phyloP scores from a whole-genome alignment of 2,797 vertebrate genomes.

The Rhincodon typus region DNA sequence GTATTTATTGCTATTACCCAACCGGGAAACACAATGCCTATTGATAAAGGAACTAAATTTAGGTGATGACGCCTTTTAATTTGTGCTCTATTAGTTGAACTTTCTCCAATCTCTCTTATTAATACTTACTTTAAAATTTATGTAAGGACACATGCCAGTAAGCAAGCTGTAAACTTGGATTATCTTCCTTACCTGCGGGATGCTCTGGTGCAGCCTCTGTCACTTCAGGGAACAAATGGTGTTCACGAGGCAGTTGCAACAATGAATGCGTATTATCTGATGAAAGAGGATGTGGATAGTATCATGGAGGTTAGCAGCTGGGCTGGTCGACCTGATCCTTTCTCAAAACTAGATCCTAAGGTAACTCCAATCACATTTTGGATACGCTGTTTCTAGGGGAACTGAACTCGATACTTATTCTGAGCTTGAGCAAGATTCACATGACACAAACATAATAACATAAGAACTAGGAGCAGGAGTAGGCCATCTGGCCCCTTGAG shows the following conservation, averaged over 20 bases:
- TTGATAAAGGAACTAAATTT: not conserved
- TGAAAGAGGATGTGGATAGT: constrained; percentile 90
- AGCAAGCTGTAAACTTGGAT: constrained; percentile 79
- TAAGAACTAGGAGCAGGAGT: too few relatives aligned
- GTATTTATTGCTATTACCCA: not conserved
- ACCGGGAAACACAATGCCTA: not conserved
- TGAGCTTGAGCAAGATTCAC: too few relatives aligned
- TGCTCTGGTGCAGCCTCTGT: constrained; percentile 70
- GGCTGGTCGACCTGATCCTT: constrained; percentile 78
- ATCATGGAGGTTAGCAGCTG: constrained; percentile 87
- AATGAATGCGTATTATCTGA: constrained; percentile 82
- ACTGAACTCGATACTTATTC: not conserved
- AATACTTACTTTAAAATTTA: not conserved
- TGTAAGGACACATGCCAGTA: constrained; percentile 73
- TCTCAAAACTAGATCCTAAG: constrained; percentile 89
- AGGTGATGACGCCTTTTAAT: not conserved
- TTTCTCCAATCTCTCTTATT: not conserved
- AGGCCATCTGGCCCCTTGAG: too few relatives aligned
- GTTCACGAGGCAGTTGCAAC: constrained; percentile 66
- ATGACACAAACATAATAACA: not conserved
- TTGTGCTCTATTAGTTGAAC: not conserved
- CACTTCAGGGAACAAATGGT: constrained; percentile 67
- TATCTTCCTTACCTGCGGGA: constrained; percentile 75
- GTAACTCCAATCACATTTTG: constrained; percentile 51
- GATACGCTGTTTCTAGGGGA: not conserved